Base-by-base conservation (phyloP, 2,113 vertebrate species). In the Garra rufa region DNA sequence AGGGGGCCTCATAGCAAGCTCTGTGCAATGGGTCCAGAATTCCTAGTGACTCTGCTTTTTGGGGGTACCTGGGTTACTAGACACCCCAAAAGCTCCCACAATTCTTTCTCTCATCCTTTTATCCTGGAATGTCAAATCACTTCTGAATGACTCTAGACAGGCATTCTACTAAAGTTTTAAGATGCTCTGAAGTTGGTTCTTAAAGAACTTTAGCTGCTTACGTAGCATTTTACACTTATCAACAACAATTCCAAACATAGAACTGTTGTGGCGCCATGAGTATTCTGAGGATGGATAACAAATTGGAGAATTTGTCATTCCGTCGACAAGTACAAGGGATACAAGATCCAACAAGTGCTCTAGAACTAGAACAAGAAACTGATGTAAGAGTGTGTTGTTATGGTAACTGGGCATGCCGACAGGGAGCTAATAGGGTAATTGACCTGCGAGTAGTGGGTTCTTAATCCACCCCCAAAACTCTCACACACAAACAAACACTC, bases 371-470 rank as follows among this genome's bases (percentile, higher is more conserved):
- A 76, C n/a, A 15, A 19, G 6, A 14, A 50, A 46, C 73, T 50
- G 73, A 73, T 41, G 73, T 28, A 26, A 19, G 24, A 19, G 59
- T 34, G 43, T 15, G 43, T 76, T 76, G 73, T 84, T 63, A 76
- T 67, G 61, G 78, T 21, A 61, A 81, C 61, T 65, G 44, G 61
- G 26, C 59, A 50, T 69, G 61, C 63, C 17, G 43, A 50, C 78
- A 48, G 77, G 59, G 77, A 80, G 78, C 61, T 81, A 81, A 81
- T 81, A 48, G 61, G 59, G 61, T 69, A 81, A 81, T 81, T 81
- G 78, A 81, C 78, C 78, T 67, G 59, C 28, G 17, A 67, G 61
- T 69, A 48, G 78, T 10, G 3, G 44, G 78, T 69, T 69, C 76
- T 81, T 65, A 50, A 81, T 81, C 78, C 61, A 48, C 63, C 78